Percentiles rank a stretch among this genome's conserved stretches.
Conservation (phyloP, 2,888 invertebrate genomes). For the Ypsolopha scabrella region DNA sequence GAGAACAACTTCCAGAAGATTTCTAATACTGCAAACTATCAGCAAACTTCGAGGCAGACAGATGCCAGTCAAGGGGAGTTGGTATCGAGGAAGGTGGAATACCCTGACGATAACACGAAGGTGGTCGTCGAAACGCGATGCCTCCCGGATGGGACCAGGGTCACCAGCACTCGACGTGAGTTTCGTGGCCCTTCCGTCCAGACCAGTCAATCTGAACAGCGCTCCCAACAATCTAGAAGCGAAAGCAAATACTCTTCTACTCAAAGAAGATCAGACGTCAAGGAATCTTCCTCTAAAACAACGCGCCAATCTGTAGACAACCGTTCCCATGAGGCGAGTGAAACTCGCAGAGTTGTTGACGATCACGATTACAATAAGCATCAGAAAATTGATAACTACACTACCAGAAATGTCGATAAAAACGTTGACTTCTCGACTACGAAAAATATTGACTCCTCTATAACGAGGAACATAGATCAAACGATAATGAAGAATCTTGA, state of each 20-base stretch:
- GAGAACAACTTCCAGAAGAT: no score
- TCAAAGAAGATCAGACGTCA: conserved; percentile 30
- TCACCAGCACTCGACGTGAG: conserved; percentile 77
- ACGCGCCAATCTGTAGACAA: conserved; percentile 27
- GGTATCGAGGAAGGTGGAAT: conserved; percentile 69
- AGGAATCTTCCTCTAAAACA: conserved; percentile 31
- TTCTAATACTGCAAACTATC: no score
- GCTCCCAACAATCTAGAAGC: conserved; percentile 29
- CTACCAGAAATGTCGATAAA: background rate
- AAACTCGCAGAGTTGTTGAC: conserved; percentile 45
- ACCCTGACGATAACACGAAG: conserved; percentile 76
- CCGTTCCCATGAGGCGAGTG: conserved; percentile 33
- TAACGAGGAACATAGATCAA: no score
- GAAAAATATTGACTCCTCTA: background rate
- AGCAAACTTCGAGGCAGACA: no score
- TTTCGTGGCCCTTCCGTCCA: conserved; percentile 54
- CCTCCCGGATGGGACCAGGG: conserved; percentile 74
- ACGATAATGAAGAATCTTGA: background rate
- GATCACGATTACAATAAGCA: conserved; percentile 32
- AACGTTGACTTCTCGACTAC: background rate
- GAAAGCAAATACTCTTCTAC: conserved; percentile 35
- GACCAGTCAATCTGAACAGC: conserved; percentile 39
- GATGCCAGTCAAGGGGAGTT: conserved; percentile 40
- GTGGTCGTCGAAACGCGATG: conserved; percentile 76
- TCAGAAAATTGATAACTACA: conserved; percentile 1